phyloP scores from a whole-genome alignment of 2,113 vertebrate species.

The Neotoma lepida region DNA sequence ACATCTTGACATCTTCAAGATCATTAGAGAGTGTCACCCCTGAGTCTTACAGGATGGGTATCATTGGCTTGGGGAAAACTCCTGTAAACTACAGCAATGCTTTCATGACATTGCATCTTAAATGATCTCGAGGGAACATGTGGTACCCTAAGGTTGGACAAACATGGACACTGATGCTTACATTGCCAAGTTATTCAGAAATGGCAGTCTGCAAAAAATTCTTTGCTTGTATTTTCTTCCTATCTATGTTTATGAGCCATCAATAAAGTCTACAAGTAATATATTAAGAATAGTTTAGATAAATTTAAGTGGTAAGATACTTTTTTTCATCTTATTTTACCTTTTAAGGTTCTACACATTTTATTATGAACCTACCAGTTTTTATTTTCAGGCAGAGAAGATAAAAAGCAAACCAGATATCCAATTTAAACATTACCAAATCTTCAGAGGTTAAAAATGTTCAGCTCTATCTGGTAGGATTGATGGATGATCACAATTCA shows the following conservation, averaged over 20 bases:
- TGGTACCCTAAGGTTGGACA: no score
- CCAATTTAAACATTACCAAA: neutral
- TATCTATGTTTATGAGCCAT: neutral
- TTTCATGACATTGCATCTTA: neutral
- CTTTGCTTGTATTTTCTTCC: neutral
- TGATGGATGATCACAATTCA: neutral
- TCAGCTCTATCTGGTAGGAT: neutral
- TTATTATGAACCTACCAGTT: neutral
- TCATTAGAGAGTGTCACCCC: neutral
- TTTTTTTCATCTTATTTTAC: neutral
- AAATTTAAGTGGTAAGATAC: neutral
- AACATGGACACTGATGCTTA: no score
- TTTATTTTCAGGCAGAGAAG: neutral
- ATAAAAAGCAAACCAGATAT: no score
- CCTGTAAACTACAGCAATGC: neutral
- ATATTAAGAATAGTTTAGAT: neutral
- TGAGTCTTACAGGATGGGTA: neutral
- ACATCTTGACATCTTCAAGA: neutral
- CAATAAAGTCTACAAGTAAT: neutral
- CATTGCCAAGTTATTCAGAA: neutral
- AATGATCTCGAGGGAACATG: neutral
- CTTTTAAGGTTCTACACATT: neutral
- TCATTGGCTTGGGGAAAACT: neutral
- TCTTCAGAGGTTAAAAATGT: neutral
- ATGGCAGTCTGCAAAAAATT: neutral